Conservation (phyloP, 2,888 invertebrate species). For the Platerodrilus igneus region DNA sequence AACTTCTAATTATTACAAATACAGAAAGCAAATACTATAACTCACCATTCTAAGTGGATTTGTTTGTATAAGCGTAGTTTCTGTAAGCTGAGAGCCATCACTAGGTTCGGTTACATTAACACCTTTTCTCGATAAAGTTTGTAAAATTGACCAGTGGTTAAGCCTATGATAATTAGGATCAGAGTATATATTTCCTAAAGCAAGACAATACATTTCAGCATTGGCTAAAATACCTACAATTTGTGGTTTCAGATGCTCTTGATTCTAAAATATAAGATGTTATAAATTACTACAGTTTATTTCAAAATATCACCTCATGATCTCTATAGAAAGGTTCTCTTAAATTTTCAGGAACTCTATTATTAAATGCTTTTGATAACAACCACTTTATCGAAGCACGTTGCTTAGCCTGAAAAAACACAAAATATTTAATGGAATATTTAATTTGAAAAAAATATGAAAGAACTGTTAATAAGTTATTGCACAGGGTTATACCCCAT, state of each 20-base stretch:
- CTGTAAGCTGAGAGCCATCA: conserved; percentile 80
- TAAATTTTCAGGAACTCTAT: conserved; percentile 87
- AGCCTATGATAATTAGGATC: conserved; percentile 95
- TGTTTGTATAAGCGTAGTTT: conserved; percentile 92
- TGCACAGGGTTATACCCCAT: too few relatives aligned
- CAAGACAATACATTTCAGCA: conserved; percentile 91
- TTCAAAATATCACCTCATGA: conserved; percentile 68
- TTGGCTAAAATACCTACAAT: conserved; percentile 87
- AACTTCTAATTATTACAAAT: conserved; percentile 23
- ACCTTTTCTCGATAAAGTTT: conserved; percentile 88
- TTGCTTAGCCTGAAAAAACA: conserved; percentile 76
- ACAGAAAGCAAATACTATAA: conserved; percentile 23
- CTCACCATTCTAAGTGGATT: conserved; percentile 90
- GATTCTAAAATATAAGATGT: conserved; percentile 58
- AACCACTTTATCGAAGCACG: conserved; percentile 95
- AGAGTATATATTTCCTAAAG: conserved; percentile 90
- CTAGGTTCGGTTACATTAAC: conserved; percentile 78
- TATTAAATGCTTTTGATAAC: conserved; percentile 92
- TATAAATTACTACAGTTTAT: conserved; percentile 6
- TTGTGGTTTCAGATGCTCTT: conserved; percentile 89
- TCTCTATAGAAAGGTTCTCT: conserved; percentile 92
- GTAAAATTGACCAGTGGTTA: conserved; percentile 92
- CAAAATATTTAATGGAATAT: too few relatives aligned
- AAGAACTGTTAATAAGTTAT: too few relatives aligned
- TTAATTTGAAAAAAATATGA: too few relatives aligned